Evolutionary conservation across 2,113 vertebrate species (phyloP).

Genomic region (Sphaerodactylus townsendi): DNA sequence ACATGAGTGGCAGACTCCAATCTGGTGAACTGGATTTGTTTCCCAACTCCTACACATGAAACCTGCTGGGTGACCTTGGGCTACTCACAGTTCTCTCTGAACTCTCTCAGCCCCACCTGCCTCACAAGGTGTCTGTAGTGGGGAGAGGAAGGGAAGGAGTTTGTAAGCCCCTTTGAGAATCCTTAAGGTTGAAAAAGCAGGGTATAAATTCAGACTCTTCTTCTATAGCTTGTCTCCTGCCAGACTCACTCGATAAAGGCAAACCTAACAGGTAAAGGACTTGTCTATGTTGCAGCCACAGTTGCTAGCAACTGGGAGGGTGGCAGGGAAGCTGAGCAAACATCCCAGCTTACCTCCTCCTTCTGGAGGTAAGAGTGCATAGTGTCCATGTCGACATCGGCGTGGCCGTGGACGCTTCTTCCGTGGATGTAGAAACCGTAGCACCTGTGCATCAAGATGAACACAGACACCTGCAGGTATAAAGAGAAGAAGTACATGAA

Average conservation of each 20-base stretch:
- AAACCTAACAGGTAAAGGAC: background rate
- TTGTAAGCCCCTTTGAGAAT: no score
- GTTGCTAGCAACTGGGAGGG: background rate
- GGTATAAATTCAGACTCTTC: no score
- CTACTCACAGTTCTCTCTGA: no score
- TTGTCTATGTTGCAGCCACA: background rate
- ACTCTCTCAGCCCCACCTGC: no score
- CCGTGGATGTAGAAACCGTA: slow-evolving; percentile 61
- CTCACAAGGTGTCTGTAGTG: no score
- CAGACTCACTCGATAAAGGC: background rate
- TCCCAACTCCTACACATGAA: no score
- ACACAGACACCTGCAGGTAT: slow-evolving; percentile 46
- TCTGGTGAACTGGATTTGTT: no score
- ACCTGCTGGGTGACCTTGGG: no score
- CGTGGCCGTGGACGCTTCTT: slow-evolving; percentile 53
- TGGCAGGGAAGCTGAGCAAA: background rate
- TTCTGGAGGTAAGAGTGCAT: slow-evolving; percentile 49
- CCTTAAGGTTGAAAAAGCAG: no score
- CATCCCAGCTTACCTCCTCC: slow-evolving; percentile 41
- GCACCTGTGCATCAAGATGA: slow-evolving; percentile 53
- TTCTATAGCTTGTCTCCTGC: background rate
- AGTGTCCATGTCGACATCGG: slow-evolving; percentile 52
- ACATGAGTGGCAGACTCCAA: no score
- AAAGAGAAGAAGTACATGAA: background rate
- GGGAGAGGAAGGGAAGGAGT: no score